phyloP scores from a whole-genome alignment of 1,140 invertebrate genomes.

The Gryon sp. region DNA sequence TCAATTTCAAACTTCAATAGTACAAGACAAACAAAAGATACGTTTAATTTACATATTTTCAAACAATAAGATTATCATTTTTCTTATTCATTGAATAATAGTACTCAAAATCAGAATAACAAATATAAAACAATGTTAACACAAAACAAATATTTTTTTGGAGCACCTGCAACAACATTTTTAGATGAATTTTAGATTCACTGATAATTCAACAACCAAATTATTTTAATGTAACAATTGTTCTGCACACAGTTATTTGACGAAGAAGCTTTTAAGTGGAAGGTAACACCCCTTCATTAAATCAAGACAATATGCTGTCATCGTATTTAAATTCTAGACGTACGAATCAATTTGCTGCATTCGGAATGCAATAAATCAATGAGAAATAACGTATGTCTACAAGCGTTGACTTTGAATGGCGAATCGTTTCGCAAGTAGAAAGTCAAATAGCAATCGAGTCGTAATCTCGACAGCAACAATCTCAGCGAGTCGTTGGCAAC shows the following conservation, averaged over 20 bases:
- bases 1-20: not conserved
- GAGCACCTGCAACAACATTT: too few relatives aligned
- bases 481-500: conserved; percentile 18
- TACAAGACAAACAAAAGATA: not conserved
- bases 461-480: conserved; percentile 44
- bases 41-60: too few relatives aligned
- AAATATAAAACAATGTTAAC: too few relatives aligned
- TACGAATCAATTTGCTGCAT: conserved; percentile 52
- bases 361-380: conserved; percentile 51
- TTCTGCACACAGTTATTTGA: too few relatives aligned
- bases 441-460: conserved; percentile 53
- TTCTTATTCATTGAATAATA: too few relatives aligned
- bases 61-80: too few relatives aligned
- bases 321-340: conserved; percentile 15
- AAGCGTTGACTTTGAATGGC: conserved; percentile 49
- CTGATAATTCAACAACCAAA: too few relatives aligned
- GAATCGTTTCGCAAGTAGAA: conserved; percentile 61
- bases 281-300: conserved; percentile 8
- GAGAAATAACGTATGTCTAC: conserved; percentile 38
- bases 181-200: too few relatives aligned
- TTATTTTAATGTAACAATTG: too few relatives aligned
- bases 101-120: too few relatives aligned
- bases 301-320: conserved; percentile 26
- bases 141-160: too few relatives aligned
- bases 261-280: too few relatives aligned